Conservation (phyloP, 2,888 invertebrate species). For the Lomographa bimaculata region DNA sequence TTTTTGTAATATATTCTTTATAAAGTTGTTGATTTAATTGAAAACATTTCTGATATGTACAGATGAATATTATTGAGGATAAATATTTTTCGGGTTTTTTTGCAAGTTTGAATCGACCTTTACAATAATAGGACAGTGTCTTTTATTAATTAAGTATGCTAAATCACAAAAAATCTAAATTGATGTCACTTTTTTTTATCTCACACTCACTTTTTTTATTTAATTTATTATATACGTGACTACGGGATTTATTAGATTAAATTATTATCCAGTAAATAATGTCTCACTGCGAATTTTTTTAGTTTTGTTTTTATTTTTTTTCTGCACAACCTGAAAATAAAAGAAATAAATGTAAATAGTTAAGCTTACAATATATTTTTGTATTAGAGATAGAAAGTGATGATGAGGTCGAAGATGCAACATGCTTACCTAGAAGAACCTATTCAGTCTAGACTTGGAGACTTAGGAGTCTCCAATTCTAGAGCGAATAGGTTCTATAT, state of each 20-base stretch:
- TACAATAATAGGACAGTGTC: conserved; percentile 29
- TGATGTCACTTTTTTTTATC: conserved; percentile 5
- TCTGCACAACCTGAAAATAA: conserved; percentile 12
- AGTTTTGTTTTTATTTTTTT: conserved; percentile 2
- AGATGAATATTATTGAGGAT: too few species aligned
- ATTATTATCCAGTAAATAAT: conserved; percentile 23
- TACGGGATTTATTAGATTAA: conserved; percentile 26
- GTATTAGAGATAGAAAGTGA: too few species aligned
- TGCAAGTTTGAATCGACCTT: conserved; percentile 15
- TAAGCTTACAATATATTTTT: too few species aligned
- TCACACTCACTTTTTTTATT: conserved; percentile 14
- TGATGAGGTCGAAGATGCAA: too few species aligned
- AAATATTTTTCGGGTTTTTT: too few species aligned
- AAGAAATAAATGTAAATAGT: background rate
- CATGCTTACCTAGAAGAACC: too few species aligned
- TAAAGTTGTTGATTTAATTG: too few species aligned
- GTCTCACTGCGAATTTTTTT: conserved; percentile 18
- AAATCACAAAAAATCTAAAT: conserved; percentile 26
- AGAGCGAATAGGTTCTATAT: too few species aligned
- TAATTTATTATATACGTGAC: conserved; percentile 23
- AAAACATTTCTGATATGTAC: too few species aligned
- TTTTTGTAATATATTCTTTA: too few species aligned
- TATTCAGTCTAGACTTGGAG: too few species aligned
- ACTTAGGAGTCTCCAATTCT: too few species aligned
- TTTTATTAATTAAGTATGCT: conserved; percentile 27